These are phyloP conservation scores for Malurus leucopterus DNA, from an alignment of 2,797 vertebrate genomes.

Conservation along the genomic window DNA sequence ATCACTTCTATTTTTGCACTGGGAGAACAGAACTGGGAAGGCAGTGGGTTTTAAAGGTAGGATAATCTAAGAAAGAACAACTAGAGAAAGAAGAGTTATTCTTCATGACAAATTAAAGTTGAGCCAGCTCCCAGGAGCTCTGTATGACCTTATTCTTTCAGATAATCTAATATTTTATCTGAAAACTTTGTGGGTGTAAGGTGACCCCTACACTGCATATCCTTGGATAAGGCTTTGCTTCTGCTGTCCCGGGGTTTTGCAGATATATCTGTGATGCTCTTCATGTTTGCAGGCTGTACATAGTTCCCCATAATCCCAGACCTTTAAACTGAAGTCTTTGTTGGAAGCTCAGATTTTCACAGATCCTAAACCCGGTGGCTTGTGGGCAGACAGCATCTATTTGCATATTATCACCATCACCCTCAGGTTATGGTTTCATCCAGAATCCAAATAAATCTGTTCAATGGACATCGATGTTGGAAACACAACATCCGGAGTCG, in stretches of 20 bases:
- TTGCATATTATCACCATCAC: neutral
- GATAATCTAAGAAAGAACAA: neutral
- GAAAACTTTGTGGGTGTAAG: neutral
- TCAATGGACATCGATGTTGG: neutral
- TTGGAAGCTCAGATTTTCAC: neutral
- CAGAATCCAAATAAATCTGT: neutral
- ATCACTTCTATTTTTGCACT: neutral
- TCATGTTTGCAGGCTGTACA: neutral
- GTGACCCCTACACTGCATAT: neutral
- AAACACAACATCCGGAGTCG: neutral
- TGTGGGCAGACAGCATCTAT: neutral
- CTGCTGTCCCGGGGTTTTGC: neutral
- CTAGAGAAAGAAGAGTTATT: neutral
- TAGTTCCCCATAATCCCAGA: neutral
- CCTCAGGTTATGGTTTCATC: neutral
- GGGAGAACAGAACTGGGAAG: neutral
- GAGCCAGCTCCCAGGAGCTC: neutral
- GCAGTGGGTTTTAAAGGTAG: neutral
- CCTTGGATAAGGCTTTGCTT: neutral
- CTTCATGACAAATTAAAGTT: neutral
- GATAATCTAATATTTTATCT: neutral
- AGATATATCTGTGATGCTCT: neutral
- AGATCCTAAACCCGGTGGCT: neutral
- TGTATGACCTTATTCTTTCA: constrained; percentile 1
- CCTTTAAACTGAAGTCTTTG: neutral